phyloP scores from a whole-genome alignment of 2,113 vertebrate species.

The Polyodon spathula region DNA sequence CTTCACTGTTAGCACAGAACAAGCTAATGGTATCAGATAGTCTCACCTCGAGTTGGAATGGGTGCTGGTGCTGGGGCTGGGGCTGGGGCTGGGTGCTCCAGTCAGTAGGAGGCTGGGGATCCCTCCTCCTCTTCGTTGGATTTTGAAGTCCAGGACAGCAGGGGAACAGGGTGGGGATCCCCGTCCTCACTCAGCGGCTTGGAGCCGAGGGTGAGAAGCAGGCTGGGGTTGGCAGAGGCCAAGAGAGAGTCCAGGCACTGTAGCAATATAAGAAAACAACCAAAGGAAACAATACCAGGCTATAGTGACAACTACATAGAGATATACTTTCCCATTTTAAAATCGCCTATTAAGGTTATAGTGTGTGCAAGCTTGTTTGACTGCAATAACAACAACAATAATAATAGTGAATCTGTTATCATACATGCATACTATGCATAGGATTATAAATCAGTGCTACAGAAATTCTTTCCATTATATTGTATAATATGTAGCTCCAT shows the following conservation, averaged over 20 bases:
- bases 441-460: too few relatives aligned
- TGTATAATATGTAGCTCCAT: too few relatives aligned
- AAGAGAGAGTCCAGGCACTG: slow-evolving; percentile 37
- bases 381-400: too few relatives aligned
- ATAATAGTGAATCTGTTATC: too few relatives aligned
- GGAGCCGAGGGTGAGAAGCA: slow-evolving; percentile 28
- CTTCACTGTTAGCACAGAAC: too few relatives aligned
- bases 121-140: slow-evolving; percentile 1
- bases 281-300: too few relatives aligned
- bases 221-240: slow-evolving; percentile 13
- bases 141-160: background rate
- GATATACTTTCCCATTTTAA: slow-evolving; percentile 2
- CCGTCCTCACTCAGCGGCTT: slow-evolving; percentile 5
- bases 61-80: background rate
- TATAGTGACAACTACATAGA: too few relatives aligned
- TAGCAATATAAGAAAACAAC: background rate
- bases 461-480: too few relatives aligned
- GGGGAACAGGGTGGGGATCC: background rate
- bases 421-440: too few relatives aligned
- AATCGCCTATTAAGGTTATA: too few relatives aligned
- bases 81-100: slow-evolving; percentile 22
- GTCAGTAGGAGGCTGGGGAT: slow-evolving; percentile 12
- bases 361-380: too few relatives aligned
- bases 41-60: background rate
- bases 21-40: background rate